Base-by-base conservation (phyloP, 2,113 vertebrate genomes). In the Spea bombifrons region DNA sequence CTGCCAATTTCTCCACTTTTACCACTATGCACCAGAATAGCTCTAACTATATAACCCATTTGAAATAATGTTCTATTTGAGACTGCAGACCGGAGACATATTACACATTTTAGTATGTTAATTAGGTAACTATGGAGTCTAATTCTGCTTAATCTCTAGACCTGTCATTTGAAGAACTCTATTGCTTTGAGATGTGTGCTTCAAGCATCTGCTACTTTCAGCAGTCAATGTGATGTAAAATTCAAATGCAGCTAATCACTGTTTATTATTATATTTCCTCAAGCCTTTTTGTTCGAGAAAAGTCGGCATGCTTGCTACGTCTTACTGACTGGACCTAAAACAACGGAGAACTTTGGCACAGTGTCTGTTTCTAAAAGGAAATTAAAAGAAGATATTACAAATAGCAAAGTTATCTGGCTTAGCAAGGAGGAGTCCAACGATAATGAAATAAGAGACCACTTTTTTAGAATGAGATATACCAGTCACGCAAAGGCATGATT, bases 271-370 rank as follows among this genome's bases (percentile, higher is more conserved):
- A 5, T 83, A 66, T 75, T 10, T 4, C 0, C 84, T 81, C 2
- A 82, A 98, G 96, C 87, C 3, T 83, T 85, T 1, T 88, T 99
- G 79, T 86, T 99, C 2, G 97, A 99, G 87, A 89, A 81, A 0
- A 94, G 93, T 71, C 94, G 93, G 4, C 97, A 99, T 0, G 96
- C 97, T n/a, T 94, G 94, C 86, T 96, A 91, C 4, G 75, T 99
- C 81, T 77, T 95, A 71, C 85, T 99, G 84, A 92, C 82, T 0
- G 94, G 94, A 2, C 92, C 93, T 0, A 69, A 65, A 0, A 55
- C 64, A 4, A 3, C 82, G 0, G 81, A 86, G 8, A 43, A 46
- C 0, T 88, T 87, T 0, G 92, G 92, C 9, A 78, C 50, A 0
- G 89, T 97, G 84, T 87, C 92, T 1, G 85, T 99, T 78, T 90